A percentile compares a stretch with the other conserved stretches of the same genome.
Conservation (phyloP, 2,113 vertebrate species). For the Patagioenas fasciata region DNA sequence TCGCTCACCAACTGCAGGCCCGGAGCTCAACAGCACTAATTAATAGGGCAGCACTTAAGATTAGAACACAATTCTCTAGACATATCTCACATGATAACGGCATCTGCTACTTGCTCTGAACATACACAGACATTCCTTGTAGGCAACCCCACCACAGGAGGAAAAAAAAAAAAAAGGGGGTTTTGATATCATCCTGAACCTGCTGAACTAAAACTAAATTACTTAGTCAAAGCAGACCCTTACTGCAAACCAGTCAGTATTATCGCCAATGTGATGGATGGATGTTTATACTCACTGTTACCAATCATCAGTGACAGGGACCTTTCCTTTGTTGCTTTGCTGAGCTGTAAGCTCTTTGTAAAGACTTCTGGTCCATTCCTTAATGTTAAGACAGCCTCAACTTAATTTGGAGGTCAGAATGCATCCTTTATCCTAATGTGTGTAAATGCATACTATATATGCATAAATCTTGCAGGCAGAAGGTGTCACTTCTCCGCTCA, state of each 20-base stretch:
- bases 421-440: not conserved
- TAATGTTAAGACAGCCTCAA: not conserved
- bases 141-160: not conserved
- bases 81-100: not conserved
- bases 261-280: accelerated
- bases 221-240: not conserved
- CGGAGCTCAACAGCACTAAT: not conserved
- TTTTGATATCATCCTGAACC: not conserved
- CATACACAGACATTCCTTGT: not conserved
- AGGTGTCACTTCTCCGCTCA: not conserved
- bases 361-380: not conserved
- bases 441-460: not conserved
- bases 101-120: not conserved
- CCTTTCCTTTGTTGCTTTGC: not conserved
- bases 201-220: not conserved
- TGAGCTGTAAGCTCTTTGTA: not conserved
- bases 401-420: not conserved
- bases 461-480: not conserved
- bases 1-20: not conserved
- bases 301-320: not conserved
- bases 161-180: no score
- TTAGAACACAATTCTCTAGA: not conserved
- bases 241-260: not conserved
- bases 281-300: not conserved
- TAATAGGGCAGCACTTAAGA: not conserved